Conservation (phyloP, 2,113 vertebrate species). For the Crotalus viridis region DNA sequence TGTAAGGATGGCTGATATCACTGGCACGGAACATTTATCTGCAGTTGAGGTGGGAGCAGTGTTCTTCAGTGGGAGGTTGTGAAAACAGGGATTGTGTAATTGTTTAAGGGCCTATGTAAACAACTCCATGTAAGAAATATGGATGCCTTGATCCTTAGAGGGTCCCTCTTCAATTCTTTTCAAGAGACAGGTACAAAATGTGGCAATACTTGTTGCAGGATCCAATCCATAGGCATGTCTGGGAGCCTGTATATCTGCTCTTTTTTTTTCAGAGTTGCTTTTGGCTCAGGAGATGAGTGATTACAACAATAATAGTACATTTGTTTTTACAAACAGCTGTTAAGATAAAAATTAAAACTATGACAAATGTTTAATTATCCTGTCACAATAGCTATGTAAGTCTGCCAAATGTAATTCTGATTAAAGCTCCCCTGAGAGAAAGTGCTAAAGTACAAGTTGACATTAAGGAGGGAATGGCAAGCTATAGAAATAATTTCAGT, state of each 20-base stretch:
- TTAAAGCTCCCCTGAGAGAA: not conserved
- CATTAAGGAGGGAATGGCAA: constrained; percentile 34
- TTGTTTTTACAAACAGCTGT: constrained; percentile 24
- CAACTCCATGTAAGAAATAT: not conserved
- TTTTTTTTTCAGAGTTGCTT: constrained; percentile 37
- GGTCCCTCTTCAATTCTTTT: not conserved
- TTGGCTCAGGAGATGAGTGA: constrained; percentile 39
- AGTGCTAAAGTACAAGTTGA: constrained; percentile 33
- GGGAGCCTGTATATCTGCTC: constrained; percentile 31
- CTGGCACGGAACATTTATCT: not conserved
- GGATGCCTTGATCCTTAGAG: not conserved
- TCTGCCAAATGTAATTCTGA: constrained; percentile 34
- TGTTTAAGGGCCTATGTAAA: not conserved
- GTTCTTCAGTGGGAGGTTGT: not conserved
- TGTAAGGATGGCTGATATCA: not conserved
- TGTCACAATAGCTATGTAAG: not conserved
- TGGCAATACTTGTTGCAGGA: constrained; percentile 16
- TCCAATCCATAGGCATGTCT: constrained; percentile 39
- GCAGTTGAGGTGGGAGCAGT: not conserved
- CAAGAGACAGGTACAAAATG: constrained; percentile 4
- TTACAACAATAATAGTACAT: constrained; percentile 31
- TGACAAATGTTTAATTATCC: constrained; percentile 26
- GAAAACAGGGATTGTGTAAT: not conserved
- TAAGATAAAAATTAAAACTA: constrained; percentile 47
- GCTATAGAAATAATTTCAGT: not conserved